Conservation (phyloP, 2,888 invertebrate species). For the Bombylius discolor region DNA sequence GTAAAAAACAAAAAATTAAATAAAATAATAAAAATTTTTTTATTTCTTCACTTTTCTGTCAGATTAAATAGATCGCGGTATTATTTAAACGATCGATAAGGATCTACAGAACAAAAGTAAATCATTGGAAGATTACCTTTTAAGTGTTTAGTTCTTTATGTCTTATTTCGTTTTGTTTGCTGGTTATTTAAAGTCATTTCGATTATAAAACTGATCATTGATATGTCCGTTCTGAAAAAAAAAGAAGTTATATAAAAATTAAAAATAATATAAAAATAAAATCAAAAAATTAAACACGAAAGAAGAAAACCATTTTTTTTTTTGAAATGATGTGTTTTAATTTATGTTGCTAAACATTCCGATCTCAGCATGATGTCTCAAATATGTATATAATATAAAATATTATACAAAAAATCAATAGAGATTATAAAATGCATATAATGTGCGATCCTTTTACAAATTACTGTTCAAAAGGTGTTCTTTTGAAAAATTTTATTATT, state of each 20-base stretch:
- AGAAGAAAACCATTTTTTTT: neutral
- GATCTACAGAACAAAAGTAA: constrained; percentile 4
- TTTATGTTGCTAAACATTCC: constrained; percentile 8
- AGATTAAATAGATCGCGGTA: constrained; percentile 5
- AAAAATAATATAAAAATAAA: neutral
- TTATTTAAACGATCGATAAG: constrained; percentile 8
- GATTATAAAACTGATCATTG: constrained; percentile 3
- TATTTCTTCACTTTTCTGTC: neutral
- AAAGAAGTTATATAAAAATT: neutral
- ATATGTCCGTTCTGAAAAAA: neutral
- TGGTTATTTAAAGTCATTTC: constrained; percentile 4
- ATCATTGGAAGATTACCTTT: constrained; percentile 5
- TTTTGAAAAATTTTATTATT: neutral
- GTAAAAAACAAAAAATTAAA: too few species aligned
- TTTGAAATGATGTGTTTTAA: neutral
- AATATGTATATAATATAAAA: too few species aligned
- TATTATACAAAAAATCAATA: too few species aligned
- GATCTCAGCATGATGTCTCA: constrained; percentile 6
- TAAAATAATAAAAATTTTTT: too few species aligned
- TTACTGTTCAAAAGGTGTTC: neutral
- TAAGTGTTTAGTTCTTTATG: constrained; percentile 6
- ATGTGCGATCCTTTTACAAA: too few species aligned
- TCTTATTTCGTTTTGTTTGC: constrained; percentile 7
- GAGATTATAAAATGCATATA: neutral
- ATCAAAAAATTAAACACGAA: neutral